Evolutionary conservation across 2,888 invertebrate genomes (phyloP).

Genomic region (Calameuta filiformis): DNA sequence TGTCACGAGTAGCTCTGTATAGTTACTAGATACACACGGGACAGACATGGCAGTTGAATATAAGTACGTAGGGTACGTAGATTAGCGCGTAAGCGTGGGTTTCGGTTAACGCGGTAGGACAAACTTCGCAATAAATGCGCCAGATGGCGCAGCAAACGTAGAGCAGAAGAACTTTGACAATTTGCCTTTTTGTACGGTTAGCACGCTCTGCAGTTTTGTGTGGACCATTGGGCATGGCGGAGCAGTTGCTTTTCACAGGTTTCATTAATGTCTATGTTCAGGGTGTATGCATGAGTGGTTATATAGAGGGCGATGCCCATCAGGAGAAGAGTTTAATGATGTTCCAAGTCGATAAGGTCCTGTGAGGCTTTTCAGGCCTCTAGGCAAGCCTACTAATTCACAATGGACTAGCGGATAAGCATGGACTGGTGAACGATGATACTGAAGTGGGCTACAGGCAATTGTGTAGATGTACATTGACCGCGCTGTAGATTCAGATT

Average conservation of each 20-base stretch:
- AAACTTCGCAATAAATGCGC: neutral
- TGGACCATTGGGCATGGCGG: neutral
- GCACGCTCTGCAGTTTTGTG: neutral
- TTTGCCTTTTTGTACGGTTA: neutral
- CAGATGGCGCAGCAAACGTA: neutral
- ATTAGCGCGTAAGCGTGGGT: neutral
- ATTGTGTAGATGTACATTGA: neutral
- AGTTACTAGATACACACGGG: neutral
- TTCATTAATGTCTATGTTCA: neutral
- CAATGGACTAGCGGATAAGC: neutral
- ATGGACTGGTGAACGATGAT: neutral
- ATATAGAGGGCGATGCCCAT: neutral
- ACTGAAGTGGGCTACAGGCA: neutral
- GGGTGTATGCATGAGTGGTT: neutral
- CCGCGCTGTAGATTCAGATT: slow-evolving; percentile 22
- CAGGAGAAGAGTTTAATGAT: neutral
- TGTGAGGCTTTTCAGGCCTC: neutral
- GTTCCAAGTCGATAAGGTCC: neutral
- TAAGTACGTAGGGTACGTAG: neutral
- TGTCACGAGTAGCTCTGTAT: neutral
- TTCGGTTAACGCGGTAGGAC: neutral
- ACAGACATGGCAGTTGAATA: neutral
- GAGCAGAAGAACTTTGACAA: neutral
- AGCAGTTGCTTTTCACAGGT: neutral
- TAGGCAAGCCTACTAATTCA: neutral